Conservation (phyloP, 1,140 invertebrate genomes). For the Diachasmimorpha longicaudata region DNA sequence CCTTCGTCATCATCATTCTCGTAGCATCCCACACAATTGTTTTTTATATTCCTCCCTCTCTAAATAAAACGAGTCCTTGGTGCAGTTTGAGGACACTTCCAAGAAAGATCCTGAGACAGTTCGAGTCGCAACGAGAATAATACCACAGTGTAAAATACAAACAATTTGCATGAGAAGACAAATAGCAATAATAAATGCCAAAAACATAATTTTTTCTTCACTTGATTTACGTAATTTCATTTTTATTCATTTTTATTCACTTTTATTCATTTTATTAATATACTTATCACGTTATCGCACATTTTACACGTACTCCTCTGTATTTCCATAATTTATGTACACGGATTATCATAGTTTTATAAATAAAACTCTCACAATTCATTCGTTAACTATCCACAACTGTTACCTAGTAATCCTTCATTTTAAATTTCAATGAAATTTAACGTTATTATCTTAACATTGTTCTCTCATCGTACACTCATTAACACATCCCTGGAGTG, state of each 20-base stretch:
- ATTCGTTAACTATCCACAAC: constrained; percentile 27
- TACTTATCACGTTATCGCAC: constrained; percentile 47
- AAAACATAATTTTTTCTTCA: constrained; percentile 1
- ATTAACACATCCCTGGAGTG: not conserved
- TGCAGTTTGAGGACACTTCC: not conserved
- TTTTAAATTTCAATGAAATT: not conserved
- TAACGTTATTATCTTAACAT: not conserved
- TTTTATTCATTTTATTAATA: constrained; percentile 44
- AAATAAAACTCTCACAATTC: constrained; percentile 31
- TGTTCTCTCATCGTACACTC: not conserved
- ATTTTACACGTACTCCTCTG: constrained; percentile 35
- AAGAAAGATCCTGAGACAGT: not conserved
- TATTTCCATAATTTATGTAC: constrained; percentile 41
- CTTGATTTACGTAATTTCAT: constrained; percentile 33
- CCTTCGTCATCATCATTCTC: not conserved
- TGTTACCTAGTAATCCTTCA: not conserved
- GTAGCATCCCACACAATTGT: not conserved
- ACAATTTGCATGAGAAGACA: not conserved
- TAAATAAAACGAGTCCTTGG: not conserved
- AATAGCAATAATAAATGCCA: not conserved
- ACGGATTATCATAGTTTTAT: constrained; percentile 37
- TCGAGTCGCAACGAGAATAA: not conserved
- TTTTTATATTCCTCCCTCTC: not conserved
- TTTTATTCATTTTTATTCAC: constrained; percentile 36
- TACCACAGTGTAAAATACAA: not conserved